Percentiles rank a stretch among this genome's conserved stretches.
phyloP scores from a whole-genome alignment of 2,113 vertebrate species.

The Prunella fulvescens region DNA sequence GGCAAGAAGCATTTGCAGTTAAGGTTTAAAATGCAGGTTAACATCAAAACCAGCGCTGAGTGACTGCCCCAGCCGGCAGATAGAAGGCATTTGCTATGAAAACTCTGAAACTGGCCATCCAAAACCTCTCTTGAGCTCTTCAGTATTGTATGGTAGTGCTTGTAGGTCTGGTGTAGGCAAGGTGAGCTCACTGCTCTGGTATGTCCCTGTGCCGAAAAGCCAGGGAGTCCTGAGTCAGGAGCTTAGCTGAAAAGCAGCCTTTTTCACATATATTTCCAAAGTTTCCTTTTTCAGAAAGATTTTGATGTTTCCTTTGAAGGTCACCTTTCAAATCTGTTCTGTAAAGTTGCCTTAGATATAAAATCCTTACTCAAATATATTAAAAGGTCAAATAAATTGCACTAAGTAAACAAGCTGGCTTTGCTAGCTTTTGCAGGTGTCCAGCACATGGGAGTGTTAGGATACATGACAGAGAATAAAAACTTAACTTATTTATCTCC shows the following conservation, averaged over 20 bases:
- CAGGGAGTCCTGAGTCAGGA: constrained; percentile 24
- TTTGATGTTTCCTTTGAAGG: constrained; percentile 60
- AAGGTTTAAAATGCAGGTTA: background rate
- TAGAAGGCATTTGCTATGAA: background rate
- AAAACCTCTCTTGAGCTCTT: background rate
- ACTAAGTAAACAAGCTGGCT: constrained; percentile 56
- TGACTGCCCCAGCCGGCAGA: background rate
- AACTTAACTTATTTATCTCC: constrained; percentile 57
- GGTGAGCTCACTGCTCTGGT: background rate
- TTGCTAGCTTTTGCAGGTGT: constrained; percentile 64
- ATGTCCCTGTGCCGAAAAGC: background rate
- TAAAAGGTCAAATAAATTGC: constrained; percentile 71
- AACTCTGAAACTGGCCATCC: background rate
- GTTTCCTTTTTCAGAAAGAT: constrained; percentile 37
- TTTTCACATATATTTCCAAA: constrained; percentile 35
- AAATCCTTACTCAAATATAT: constrained; percentile 73
- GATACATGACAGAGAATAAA: constrained; percentile 50
- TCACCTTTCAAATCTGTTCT: constrained; percentile 60
- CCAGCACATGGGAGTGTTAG: constrained; percentile 48
- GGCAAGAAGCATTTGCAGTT: background rate
- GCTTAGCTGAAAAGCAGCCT: constrained; percentile 19
- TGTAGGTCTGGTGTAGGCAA: constrained; percentile 25
- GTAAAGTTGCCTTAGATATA: constrained; percentile 53
- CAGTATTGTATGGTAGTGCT: background rate
- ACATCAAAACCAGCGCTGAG: background rate